Base-by-base conservation (phyloP, 1,140 invertebrate species). In the Drosophila nasuta region DNA sequence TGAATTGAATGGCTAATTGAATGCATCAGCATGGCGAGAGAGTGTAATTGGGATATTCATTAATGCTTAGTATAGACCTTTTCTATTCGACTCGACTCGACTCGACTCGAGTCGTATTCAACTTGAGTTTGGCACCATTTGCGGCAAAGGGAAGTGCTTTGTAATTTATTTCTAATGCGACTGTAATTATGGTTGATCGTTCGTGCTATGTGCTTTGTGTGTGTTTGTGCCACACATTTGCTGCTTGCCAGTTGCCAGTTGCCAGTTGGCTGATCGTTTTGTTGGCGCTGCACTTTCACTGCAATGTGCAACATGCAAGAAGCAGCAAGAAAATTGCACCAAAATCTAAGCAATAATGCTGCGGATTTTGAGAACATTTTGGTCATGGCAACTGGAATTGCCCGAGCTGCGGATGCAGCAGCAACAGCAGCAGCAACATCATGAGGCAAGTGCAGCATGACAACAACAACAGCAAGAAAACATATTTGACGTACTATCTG, bases 331-430 rank as follows among this genome's bases (percentile, higher is more conserved):
- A 43, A 43, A 43, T 43, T 43, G 41, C 64, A 83, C 74, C 64
- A 17, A 83, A 85, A 86, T 85, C 81, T 81, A 81, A 75, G 74
- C 66, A 57, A 64, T 64, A 85, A 62, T 51, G 60, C 45, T 30
- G 13, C 46, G 11, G 51, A 73, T 77, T 86, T 85, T 66, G 79
- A 87, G 79, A 86, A 85, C 82, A 86, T 85, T 86, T 81, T 87
- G 82, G 79, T 85, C 79, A 87, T 86, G 82, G 82, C 78, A 86
- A 86, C 82, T 81, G 78, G 69, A 62, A 80, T 73, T 76, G 77
- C 66, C 49, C 58, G 43, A 62, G 28, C 76, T 49, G 74, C 82
- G 69, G 78, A 86, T 82, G 75, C 82, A 80, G 49, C 63, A 64
- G 20, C 60, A 38, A n/a, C 76, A 8, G 4, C 45, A 54, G 3